phyloP scores from a whole-genome alignment of 92 coral and sea anemone genomes.

The Epizoanthus ramosus region DNA sequence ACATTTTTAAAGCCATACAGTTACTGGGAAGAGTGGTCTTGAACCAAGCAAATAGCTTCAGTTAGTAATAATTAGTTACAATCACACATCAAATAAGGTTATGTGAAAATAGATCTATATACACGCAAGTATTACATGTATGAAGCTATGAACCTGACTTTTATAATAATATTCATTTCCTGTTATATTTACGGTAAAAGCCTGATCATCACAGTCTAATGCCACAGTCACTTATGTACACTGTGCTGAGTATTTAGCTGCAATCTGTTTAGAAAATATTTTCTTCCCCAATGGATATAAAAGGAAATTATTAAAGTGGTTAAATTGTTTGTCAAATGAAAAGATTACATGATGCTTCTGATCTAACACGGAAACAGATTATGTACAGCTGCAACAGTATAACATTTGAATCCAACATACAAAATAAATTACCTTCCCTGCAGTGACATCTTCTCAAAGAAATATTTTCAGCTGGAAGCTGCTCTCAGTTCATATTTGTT shows the following conservation, averaged over 20 bases:
- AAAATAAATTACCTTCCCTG: neutral
- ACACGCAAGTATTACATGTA: too few species aligned
- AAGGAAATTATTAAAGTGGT: neutral
- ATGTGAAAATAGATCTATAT: too few species aligned
- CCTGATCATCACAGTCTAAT: neutral
- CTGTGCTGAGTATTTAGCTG: neutral
- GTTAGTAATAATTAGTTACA: too few species aligned
- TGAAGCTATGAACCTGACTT: too few species aligned
- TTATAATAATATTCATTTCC: too few species aligned
- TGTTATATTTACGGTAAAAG: too few species aligned
- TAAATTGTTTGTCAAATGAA: neutral
- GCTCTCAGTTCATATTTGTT: neutral
- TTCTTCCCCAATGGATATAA: neutral
- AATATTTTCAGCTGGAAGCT: conserved; percentile 2
- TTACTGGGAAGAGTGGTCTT: too few species aligned
- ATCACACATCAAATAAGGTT: too few species aligned
- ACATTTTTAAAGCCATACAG: too few species aligned
- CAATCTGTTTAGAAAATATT: neutral
- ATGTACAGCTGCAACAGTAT: neutral
- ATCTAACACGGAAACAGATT: too few species aligned
- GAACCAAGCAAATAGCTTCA: too few species aligned
- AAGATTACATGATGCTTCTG: too few species aligned
- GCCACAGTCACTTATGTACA: neutral
- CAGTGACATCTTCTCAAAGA: neutral
- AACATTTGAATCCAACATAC: neutral